Conservation (phyloP, 2,797 vertebrate species). For the Tapirus indicus region DNA sequence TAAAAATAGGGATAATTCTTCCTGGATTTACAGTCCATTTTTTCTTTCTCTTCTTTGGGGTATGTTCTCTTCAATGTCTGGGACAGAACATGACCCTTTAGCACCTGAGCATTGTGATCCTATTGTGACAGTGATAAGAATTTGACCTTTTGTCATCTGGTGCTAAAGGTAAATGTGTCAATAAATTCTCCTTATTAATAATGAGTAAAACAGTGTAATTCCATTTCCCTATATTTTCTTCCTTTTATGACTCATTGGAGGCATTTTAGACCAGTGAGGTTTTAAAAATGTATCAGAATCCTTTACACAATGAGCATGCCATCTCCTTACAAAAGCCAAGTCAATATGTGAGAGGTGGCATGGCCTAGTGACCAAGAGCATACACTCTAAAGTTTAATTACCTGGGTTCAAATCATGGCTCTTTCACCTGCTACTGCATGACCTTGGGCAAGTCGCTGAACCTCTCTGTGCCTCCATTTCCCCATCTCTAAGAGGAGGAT, state of each 20-base stretch:
- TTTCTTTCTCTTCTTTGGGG: neutral
- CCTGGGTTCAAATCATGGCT: neutral
- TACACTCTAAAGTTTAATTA: neutral
- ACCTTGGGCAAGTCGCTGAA: neutral
- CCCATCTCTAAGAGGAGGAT: neutral
- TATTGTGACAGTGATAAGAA: neutral
- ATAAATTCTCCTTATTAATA: neutral
- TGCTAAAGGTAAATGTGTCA: neutral
- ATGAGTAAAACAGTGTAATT: neutral
- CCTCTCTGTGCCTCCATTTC: neutral
- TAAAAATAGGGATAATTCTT: neutral
- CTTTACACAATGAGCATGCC: neutral
- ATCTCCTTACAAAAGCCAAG: neutral
- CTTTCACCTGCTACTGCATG: neutral
- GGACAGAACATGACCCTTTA: neutral
- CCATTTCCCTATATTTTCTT: constrained; percentile 24
- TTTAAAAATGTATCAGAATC: neutral
- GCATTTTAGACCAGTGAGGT: neutral
- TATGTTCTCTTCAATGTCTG: neutral
- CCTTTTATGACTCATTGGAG: neutral
- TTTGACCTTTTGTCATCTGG: neutral
- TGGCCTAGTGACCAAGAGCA: neutral
- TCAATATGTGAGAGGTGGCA: neutral
- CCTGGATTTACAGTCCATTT: neutral
- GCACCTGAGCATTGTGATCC: neutral